Percentiles rank a stretch among this genome's conserved stretches.
Evolutionary conservation across 1,140 invertebrate genomes (phyloP).

Genomic region (Babylonia areolata): DNA sequence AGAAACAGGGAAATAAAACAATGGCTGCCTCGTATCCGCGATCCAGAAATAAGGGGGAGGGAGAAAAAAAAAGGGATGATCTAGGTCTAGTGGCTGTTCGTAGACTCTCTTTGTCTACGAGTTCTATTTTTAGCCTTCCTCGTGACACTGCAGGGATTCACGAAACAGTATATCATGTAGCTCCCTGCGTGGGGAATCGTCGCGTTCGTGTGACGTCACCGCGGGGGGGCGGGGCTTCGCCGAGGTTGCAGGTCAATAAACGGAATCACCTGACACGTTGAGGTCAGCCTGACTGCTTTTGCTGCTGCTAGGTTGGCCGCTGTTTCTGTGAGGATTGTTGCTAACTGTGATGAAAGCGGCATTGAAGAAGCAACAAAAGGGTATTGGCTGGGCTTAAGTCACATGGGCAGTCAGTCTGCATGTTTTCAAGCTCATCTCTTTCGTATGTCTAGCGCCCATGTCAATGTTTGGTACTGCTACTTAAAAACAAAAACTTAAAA

Average conservation of each 20-base stretch:
- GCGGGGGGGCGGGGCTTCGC: slow-evolving; percentile 21
- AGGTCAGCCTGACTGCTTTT: slow-evolving; percentile 1
- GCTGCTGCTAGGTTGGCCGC: neutral
- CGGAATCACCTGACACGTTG: slow-evolving; percentile 1
- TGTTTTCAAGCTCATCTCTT: no score
- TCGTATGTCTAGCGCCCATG: no score
- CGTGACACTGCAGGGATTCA: slow-evolving; percentile 38
- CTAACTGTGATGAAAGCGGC: neutral
- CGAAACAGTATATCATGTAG: slow-evolving; percentile 28
- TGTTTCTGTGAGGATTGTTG: slow-evolving; percentile 4
- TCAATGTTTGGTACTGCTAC: no score
- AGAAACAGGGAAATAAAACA: neutral
- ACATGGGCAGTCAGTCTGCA: no score
- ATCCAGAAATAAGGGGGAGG: no score
- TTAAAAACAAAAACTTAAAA: no score
- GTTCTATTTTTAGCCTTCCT: slow-evolving; percentile 30
- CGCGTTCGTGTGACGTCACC: slow-evolving; percentile 30
- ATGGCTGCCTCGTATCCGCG: no score
- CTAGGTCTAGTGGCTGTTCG: slow-evolving; percentile 8
- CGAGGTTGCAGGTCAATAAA: slow-evolving; percentile 1
- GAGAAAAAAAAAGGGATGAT: no score
- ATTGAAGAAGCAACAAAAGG: neutral
- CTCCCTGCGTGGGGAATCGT: slow-evolving; percentile 14
- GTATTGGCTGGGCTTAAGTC: no score
- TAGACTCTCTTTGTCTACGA: slow-evolving; percentile 32